These are phyloP conservation scores for Agapornis roseicollis DNA, from an alignment of 2,113 vertebrate genomes.

Conservation along the genomic window DNA sequence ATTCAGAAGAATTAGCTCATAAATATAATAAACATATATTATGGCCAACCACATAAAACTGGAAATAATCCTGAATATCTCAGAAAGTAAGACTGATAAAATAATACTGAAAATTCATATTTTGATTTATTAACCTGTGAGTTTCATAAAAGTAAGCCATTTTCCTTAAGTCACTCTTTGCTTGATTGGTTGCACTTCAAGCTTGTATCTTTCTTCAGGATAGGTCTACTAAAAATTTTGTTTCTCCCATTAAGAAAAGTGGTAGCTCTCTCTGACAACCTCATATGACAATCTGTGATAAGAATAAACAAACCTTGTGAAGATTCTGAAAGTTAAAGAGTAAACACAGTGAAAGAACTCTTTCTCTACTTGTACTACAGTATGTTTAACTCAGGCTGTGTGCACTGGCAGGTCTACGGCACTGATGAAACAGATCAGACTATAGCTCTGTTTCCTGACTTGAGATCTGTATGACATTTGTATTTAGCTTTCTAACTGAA, in stretches of 20 bases:
- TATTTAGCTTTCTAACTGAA: neutral
- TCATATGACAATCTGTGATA: neutral
- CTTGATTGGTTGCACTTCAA: neutral
- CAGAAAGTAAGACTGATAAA: neutral
- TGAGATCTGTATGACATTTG: neutral
- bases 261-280: neutral
- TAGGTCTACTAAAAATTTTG: neutral
- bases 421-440: neutral
- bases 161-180: neutral
- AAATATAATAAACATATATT: neutral
- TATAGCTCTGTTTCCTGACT: neutral
- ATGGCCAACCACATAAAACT: neutral
- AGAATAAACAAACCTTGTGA: neutral
- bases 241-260: neutral
- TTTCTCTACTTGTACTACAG: neutral
- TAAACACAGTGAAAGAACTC: neutral
- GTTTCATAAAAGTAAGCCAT: neutral
- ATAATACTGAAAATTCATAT: neutral
- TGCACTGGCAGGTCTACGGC: neutral
- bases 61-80: neutral
- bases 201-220: neutral
- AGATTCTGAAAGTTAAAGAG: neutral
- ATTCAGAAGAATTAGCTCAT: neutral
- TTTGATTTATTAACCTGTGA: neutral
- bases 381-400: neutral